Percentiles rank a stretch among this genome's conserved stretches.
These are phyloP conservation scores for Amazona guildingii DNA, from an alignment of 2,113 vertebrate genomes.

Conservation along the genomic window DNA sequence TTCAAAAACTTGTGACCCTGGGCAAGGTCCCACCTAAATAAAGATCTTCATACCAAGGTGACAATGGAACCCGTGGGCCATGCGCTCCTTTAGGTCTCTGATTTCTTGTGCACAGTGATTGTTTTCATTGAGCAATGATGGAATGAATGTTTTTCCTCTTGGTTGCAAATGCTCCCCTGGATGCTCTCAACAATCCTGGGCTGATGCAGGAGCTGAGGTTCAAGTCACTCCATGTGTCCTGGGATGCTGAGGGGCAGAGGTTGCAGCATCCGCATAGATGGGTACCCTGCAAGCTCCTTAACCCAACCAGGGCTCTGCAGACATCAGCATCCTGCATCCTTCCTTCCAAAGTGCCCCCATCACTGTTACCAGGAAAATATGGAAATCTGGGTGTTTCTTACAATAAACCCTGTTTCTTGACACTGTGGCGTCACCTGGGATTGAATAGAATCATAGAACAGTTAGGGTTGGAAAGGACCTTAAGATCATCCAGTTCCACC, in stretches of 20 bases:
- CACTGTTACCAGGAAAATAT: accelerated
- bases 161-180: neutral
- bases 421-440: neutral
- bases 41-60: neutral
- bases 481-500: neutral
- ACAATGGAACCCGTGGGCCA: neutral
- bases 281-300: neutral
- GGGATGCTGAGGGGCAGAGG: neutral
- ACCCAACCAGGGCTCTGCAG: neutral
- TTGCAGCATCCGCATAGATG: accelerated
- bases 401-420: neutral
- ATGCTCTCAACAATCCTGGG: neutral
- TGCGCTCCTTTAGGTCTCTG: accelerated
- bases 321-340: neutral
- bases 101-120: neutral
- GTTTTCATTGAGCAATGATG: neutral
- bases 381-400: neutral
- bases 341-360: neutral
- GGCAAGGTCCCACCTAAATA: neutral
- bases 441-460: neutral
- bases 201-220: neutral
- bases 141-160: neutral
- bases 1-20: neutral
- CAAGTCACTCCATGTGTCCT: accelerated
- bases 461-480: neutral